Evolutionary conservation across 2,888 invertebrate species (phyloP), one percentile per base, ranked within the genome.

Genomic region (Dynastes grantii): DNA sequence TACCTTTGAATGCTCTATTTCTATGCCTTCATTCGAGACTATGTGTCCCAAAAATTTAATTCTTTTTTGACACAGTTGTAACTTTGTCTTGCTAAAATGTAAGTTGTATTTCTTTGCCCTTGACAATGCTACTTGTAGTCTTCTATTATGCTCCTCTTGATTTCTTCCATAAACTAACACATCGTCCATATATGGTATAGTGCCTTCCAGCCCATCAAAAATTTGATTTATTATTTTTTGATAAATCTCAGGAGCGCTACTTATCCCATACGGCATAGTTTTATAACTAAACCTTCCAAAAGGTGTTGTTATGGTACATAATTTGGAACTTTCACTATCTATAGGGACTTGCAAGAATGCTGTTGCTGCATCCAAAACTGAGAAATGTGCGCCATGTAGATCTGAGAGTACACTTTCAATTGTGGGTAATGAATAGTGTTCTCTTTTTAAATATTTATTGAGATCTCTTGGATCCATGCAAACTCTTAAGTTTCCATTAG

Each of bases 191-290:
- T 58, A 58, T 58, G 58, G 58, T 22, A 22, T 22, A 22, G 22
- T 22, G 22, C 22, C 22, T 22, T 22, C 22, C 22, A 22, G 22
- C 22, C 61, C 61, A 22, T 61, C 61, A 61, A 61, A 61, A 61
- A 61, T 61, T 61, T 61, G 61, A 11, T 61, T 61, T 61, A 29
- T 61, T 22, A 22, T 61, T 61, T 61, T 61, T 61, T 61, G 22
- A 61, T 22, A 22, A 27, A 61, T 27, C 61, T 61, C 61, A 61
- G 22, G 22, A 22, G 22, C 22, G 61, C 61, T 27, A 61, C 61
- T 61, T 61, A 61, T 61, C 11, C 61, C 61, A 61, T 61, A 27
- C 16, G 29, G 61, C 29, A 61, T 61, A 61, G 61, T 61, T 61
- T 61, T 61, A 27, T 27, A 27, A 1, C 9, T 61, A 61, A 61